phyloP scores from a whole-genome alignment of 2,113 vertebrate species.

The Muntiacus muntjak region DNA sequence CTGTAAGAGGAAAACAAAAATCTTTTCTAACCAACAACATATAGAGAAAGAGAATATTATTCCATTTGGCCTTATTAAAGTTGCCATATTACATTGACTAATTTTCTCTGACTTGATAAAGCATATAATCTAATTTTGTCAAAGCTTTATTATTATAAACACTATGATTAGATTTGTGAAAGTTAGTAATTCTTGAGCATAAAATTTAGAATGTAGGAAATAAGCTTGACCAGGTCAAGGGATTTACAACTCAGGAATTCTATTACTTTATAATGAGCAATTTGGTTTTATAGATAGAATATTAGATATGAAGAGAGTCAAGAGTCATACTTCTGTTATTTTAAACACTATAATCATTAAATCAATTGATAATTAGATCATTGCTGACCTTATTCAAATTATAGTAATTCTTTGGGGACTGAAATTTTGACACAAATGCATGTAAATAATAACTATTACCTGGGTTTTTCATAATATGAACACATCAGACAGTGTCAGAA shows the following conservation, averaged over 20 bases:
- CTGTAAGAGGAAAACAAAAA: background rate
- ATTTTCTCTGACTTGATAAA: slow-evolving; percentile 31
- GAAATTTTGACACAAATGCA: background rate
- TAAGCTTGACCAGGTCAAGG: slow-evolving; percentile 38
- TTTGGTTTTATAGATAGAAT: slow-evolving; percentile 19
- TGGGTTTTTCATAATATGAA: background rate
- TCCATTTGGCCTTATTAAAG: background rate
- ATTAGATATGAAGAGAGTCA: slow-evolving; percentile 6
- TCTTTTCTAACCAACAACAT: background rate
- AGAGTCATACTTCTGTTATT: slow-evolving; percentile 33
- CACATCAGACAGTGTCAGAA: background rate
- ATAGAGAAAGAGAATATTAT: background rate
- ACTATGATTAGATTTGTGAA: slow-evolving; percentile 11
- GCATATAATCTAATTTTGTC: background rate
- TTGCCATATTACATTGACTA: background rate
- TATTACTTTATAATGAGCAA: slow-evolving; percentile 37
- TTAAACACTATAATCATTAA: slow-evolving; percentile 18
- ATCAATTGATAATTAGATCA: background rate
- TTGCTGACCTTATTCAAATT: background rate
- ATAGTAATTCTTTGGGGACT: background rate
- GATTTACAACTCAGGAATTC: slow-evolving; percentile 10
- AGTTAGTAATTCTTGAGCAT: background rate
- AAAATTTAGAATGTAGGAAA: slow-evolving; percentile 45
- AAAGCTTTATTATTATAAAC: slow-evolving; percentile 13
- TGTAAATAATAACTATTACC: background rate